Conservation (phyloP, 2,797 vertebrate species). For the Chrosomus eos region DNA sequence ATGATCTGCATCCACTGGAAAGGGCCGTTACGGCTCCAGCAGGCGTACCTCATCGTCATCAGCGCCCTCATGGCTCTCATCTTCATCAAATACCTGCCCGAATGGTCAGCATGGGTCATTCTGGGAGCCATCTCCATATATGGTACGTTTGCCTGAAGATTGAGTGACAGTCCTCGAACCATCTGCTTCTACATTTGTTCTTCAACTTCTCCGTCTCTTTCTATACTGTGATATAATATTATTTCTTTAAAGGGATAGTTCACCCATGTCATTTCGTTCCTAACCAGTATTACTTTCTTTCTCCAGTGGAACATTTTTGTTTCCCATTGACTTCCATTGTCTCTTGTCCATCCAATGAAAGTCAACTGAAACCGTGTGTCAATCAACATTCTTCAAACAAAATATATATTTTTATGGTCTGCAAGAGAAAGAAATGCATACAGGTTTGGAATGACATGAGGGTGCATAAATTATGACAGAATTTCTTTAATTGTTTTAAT, state of each 20-base stretch:
- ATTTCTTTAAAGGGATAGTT: background rate
- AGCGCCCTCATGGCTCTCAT: constrained; percentile 95
- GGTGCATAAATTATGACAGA: background rate
- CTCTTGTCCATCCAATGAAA: background rate
- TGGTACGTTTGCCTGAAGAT: constrained; percentile 73
- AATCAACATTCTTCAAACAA: background rate
- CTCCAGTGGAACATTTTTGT: background rate
- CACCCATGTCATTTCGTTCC: no score
- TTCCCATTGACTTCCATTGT: background rate
- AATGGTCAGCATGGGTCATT: constrained; percentile 97
- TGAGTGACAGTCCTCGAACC: background rate
- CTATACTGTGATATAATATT: no score
- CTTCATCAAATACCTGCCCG: constrained; percentile 96
- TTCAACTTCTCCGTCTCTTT: background rate
- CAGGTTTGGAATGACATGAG: background rate
- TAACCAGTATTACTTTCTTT: background rate
- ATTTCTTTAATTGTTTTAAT: background rate
- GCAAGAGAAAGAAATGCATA: background rate
- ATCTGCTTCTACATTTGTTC: background rate
- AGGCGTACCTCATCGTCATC: constrained; percentile 95
- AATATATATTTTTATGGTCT: background rate
- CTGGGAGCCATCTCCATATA: constrained; percentile 94
- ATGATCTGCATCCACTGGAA: constrained; percentile 99
- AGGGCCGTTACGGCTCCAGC: constrained; percentile 91
- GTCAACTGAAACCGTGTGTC: background rate